Conservation (phyloP, 2,113 vertebrate species). For the Ellobius talpinus region DNA sequence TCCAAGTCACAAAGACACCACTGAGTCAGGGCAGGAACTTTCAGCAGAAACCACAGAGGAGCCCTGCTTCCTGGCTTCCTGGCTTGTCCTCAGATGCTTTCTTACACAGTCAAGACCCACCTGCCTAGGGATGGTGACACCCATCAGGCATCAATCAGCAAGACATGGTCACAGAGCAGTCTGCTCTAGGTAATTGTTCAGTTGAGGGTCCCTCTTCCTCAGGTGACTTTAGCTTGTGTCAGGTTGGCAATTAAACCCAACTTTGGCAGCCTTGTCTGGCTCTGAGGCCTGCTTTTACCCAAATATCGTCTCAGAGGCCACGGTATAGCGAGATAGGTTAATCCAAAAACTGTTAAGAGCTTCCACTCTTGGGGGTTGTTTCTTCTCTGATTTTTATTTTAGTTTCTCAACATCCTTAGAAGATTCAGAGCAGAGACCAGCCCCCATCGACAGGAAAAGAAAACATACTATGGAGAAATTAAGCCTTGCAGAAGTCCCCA, state of each 20-base stretch:
- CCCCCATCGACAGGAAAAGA: background rate
- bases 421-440: background rate
- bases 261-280: background rate
- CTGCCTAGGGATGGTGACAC: background rate
- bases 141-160: background rate
- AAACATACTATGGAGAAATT: background rate
- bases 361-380: background rate
- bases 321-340: fast-evolving
- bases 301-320: background rate
- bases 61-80: too few relatives aligned
- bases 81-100: background rate
- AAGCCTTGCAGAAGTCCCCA: background rate
- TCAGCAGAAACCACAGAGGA: background rate
- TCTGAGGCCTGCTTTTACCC: background rate
- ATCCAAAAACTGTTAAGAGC: background rate
- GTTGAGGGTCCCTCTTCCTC: background rate
- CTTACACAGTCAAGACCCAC: background rate
- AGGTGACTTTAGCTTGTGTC: background rate
- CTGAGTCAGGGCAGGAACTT: background rate
- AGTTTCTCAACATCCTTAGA: background rate
- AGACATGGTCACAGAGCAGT: background rate
- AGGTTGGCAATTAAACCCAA: too few relatives aligned
- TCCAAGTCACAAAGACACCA: background rate
- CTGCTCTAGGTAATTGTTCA: background rate
- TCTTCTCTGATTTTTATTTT: background rate